Evolutionary conservation across 2,113 vertebrate genomes (phyloP).

Genomic region (Rhinogobius similis): DNA sequence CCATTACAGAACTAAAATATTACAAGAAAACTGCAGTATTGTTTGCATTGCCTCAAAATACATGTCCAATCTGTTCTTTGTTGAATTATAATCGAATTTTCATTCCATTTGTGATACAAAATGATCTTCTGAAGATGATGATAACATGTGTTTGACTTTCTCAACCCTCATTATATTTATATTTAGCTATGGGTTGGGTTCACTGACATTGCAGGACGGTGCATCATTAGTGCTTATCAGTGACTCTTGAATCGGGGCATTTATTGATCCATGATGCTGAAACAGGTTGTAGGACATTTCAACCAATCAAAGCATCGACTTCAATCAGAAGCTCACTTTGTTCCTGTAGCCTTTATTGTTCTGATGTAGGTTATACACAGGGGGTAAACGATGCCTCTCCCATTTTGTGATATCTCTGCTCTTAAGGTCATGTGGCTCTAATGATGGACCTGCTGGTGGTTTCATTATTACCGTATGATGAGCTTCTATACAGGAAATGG

Average conservation of each 20-base stretch:
- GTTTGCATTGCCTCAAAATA: neutral
- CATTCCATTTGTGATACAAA: neutral
- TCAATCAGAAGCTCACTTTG: neutral
- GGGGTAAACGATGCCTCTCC: neutral
- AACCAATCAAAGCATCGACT: neutral
- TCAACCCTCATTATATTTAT: too few relatives aligned
- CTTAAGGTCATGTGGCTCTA: constrained; percentile 2
- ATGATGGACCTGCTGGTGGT: neutral
- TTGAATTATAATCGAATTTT: too few relatives aligned
- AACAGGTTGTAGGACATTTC: neutral
- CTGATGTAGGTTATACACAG: neutral
- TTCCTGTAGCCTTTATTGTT: neutral
- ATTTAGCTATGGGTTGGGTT: neutral
- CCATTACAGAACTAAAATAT: too few relatives aligned
- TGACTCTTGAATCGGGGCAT: neutral
- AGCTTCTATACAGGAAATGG: neutral
- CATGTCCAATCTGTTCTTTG: neutral
- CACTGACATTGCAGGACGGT: neutral
- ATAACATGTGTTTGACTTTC: neutral
- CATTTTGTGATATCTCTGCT: neutral
- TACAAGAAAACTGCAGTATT: neutral
- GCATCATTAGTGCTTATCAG: too few relatives aligned
- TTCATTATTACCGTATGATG: neutral
- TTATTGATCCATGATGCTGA: neutral
- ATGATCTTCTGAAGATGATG: neutral